These are phyloP conservation scores for Dermatophagoides farinae DNA, from an alignment of 1,140 invertebrate species.

Conservation along the genomic window DNA sequence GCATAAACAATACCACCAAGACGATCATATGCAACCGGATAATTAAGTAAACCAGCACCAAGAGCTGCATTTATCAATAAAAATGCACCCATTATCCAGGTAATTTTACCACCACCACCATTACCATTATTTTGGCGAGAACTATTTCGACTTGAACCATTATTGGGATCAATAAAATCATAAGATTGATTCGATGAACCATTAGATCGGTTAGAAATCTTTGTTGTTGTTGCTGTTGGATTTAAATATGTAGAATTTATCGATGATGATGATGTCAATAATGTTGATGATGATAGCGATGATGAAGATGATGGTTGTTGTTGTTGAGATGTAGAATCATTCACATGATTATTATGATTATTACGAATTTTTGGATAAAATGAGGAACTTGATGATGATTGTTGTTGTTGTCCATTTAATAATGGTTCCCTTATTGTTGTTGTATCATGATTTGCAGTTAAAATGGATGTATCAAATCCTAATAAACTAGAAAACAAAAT, in stretches of 20 bases:
- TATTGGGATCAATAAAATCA: neutral
- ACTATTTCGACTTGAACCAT: neutral
- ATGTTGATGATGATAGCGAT: too few species aligned
- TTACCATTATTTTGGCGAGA: neutral
- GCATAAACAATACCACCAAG: slow-evolving; percentile 40
- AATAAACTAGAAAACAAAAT: too few species aligned
- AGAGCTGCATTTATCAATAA: slow-evolving; percentile 46
- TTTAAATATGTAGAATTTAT: neutral
- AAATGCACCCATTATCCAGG: slow-evolving; percentile 38
- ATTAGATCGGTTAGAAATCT: neutral
- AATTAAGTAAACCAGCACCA: slow-evolving; percentile 46
- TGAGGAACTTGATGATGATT: too few species aligned
- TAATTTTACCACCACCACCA: slow-evolving; percentile 27
- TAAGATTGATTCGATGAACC: neutral
- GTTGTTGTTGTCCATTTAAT: too few species aligned
- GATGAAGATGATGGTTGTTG: too few species aligned
- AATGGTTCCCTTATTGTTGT: too few species aligned
- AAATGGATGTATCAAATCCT: too few species aligned
- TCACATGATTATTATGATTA: too few species aligned
- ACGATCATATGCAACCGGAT: slow-evolving; percentile 43
- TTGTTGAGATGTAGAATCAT: too few species aligned
- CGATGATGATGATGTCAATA: neutral
- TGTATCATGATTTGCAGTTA: too few species aligned
- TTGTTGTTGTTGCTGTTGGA: neutral
- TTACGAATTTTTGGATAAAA: too few species aligned